Percentiles rank a stretch among this genome's conserved stretches.
Evolutionary conservation across 2,797 vertebrate genomes (phyloP).

Genomic region (Hafferia zeledoni): DNA sequence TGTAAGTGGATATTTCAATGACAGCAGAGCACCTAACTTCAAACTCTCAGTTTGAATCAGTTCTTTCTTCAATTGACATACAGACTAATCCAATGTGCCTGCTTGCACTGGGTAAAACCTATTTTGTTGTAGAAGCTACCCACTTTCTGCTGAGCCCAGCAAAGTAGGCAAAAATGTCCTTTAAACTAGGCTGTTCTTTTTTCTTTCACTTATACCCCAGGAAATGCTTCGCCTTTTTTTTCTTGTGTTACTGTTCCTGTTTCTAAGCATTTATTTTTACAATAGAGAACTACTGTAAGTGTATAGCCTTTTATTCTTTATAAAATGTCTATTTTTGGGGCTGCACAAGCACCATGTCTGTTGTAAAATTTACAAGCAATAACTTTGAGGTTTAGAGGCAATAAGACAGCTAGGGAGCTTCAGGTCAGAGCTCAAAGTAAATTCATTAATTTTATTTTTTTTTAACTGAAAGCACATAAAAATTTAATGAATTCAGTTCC

Average conservation of each 20-base stretch:
- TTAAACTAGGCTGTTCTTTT: constrained; percentile 2
- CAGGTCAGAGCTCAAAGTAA: constrained; percentile 54
- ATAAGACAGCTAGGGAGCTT: constrained; percentile 26
- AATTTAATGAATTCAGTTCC: constrained; percentile 29
- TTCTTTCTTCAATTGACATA: constrained; percentile 2
- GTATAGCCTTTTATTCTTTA: constrained; percentile 23
- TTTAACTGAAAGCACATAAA: constrained; percentile 47
- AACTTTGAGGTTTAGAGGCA: constrained; percentile 40
- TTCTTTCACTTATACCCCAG: neutral
- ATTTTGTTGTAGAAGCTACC: neutral
- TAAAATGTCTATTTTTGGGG: neutral
- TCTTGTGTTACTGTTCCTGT: neutral
- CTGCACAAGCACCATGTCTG: neutral
- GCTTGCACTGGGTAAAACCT: neutral
- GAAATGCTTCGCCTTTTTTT: neutral
- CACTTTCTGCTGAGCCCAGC: neutral
- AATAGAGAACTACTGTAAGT: neutral
- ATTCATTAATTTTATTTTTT: constrained; percentile 60
- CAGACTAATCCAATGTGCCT: neutral
- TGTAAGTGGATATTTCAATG: neutral
- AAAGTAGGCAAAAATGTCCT: constrained; percentile 6
- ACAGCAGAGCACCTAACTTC: neutral
- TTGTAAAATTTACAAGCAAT: constrained; percentile 40
- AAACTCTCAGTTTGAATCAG: neutral
- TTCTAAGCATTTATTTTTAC: constrained; percentile 3